Percentiles rank a stretch among this genome's conserved stretches.
Evolutionary conservation across 2,888 invertebrate species (phyloP).

Genomic region (Megastigmus dorsalis): DNA sequence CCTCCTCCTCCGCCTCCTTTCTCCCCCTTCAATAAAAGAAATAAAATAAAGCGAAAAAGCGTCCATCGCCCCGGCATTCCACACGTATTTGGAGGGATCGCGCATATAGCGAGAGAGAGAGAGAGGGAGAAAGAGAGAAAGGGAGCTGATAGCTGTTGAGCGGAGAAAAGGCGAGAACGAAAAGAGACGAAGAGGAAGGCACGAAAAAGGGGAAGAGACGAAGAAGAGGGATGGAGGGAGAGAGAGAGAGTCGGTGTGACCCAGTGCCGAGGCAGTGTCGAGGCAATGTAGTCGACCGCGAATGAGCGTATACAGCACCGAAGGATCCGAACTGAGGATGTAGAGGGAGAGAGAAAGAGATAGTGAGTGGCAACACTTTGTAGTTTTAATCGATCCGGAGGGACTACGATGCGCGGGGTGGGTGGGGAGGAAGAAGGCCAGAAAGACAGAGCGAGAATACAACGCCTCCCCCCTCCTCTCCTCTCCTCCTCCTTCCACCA

Average conservation of each 20-base stretch:
- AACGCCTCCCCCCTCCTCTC: conserved; percentile 45
- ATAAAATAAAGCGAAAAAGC: background rate
- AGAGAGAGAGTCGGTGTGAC: conserved; percentile 69
- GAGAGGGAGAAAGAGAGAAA: conserved; percentile 62
- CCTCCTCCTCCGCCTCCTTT: conserved; percentile 1
- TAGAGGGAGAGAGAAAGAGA: conserved; percentile 61
- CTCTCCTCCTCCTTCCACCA: no score
- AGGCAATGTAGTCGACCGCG: conserved; percentile 71
- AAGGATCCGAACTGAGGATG: conserved; percentile 61
- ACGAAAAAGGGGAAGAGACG: no score
- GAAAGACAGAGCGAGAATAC: conserved; percentile 27
- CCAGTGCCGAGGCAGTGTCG: conserved; percentile 69
- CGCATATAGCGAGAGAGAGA: conserved; percentile 36
- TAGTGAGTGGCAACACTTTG: conserved; percentile 70
- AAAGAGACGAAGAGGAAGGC: no score
- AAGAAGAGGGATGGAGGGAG: conserved; percentile 48
- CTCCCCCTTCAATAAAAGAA: conserved; percentile 25
- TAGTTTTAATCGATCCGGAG: conserved; percentile 71
- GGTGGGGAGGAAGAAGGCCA: conserved; percentile 60
- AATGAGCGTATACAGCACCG: conserved; percentile 64
- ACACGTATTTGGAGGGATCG: background rate
- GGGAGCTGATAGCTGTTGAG: no score
- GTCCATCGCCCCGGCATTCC: conserved; percentile 7
- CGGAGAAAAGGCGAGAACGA: no score
- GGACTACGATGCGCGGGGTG: no score